Base-by-base conservation (phyloP, 1,140 invertebrate species). In the Cataglyphis hispanica region DNA sequence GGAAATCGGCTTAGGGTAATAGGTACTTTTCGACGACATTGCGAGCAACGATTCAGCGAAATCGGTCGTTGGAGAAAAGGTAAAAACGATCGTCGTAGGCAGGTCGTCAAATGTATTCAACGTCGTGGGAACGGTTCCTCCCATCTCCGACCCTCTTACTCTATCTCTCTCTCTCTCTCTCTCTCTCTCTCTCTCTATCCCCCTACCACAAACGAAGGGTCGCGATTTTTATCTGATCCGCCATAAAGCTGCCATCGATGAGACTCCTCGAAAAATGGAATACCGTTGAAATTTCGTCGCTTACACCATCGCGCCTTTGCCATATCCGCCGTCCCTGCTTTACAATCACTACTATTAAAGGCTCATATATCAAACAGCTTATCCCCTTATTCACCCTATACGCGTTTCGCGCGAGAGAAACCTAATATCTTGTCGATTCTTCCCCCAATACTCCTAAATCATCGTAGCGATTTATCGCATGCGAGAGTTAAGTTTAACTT, bases 241-340 rank as follows among this genome's bases (percentile, higher is more conserved):
- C 86, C 86, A 90, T 91, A 89, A 91, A 92, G 91, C 76, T 91
- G 81, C 87, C 85, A 91, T 91, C 83, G 85, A 81, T 75, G 67
- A 19, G 46, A 80, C 86, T 86, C 87, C 46, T 37, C 81, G n/a
- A 16, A 25, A 34, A 46, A 50, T n/a, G 60, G 27, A 63, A 56
- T 75, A 84, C 61, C 86, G 37, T 67, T 83, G 84, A 88, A 66
- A 61, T 81, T 90, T 85, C 80, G 40, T 60, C 85, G 74, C 88
- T 85, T 76, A 80, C 72, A 70, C 66, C 85, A 43, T 76, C 67
- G 56, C 40, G 43, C 85, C 85, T 27, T 34, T 11, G 43, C 63
- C 64, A 6, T 70, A 58, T 70, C 50, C 22, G 50, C 16, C 53
- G 53, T 40, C 78, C 67, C 53, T 74, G 53, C 78, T 86, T 91